Conservation (phyloP, 2,888 invertebrate species). For the Melanchra persicariae region DNA sequence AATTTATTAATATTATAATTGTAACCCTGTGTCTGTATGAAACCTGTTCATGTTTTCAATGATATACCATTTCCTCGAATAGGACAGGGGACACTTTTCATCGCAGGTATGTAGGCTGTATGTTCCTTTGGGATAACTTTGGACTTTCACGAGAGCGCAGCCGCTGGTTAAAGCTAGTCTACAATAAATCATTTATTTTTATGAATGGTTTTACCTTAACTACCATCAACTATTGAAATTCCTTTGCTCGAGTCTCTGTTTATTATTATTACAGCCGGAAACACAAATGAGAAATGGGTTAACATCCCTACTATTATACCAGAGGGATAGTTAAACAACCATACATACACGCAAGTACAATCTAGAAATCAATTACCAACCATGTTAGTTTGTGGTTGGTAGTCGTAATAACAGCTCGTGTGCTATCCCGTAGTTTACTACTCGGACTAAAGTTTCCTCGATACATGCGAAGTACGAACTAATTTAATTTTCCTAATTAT, state of each 20-base stretch:
- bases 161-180: too few relatives aligned
- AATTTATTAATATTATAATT: too few relatives aligned
- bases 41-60: too few relatives aligned
- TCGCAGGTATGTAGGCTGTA: too few relatives aligned
- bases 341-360: neutral
- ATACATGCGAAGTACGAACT: constrained; percentile 26
- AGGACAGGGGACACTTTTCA: too few relatives aligned
- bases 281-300: constrained; percentile 8
- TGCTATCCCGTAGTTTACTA: constrained; percentile 21
- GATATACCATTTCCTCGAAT: too few relatives aligned
- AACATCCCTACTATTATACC: constrained; percentile 3
- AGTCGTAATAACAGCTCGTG: constrained; percentile 21
- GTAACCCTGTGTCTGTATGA: too few relatives aligned
- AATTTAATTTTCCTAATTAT: constrained; percentile 44
- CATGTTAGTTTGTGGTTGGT: constrained; percentile 36
- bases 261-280: neutral
- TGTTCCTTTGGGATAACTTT: too few relatives aligned
- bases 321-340: constrained; percentile 8
- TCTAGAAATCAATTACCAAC: constrained; percentile 49
- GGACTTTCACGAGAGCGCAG: too few relatives aligned
- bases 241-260: too few relatives aligned
- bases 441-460: constrained; percentile 34
- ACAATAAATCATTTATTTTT: too few relatives aligned
- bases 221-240: neutral
- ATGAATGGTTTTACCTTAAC: too few relatives aligned